Base-by-base conservation (phyloP, 2,113 vertebrate genomes). In the Pseudolaguvia tuberculata region DNA sequence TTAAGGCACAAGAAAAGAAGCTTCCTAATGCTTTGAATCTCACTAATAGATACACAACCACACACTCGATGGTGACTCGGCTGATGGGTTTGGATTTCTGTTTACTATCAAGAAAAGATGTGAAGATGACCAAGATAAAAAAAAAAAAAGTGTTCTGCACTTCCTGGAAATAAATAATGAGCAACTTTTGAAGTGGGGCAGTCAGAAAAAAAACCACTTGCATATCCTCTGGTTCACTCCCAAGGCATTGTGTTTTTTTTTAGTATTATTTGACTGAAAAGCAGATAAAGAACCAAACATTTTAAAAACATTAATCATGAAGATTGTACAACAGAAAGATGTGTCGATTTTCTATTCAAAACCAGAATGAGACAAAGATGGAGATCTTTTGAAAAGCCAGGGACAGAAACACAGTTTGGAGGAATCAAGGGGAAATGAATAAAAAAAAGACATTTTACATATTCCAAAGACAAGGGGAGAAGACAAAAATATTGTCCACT, bases 271-370 rank as follows among this genome's bases (percentile, higher is more conserved):
- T 87, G 80, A 88, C 89, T 88, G 83, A 74, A 84, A 84, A 82
- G 83, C 79, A 80, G 82, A 84, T 81, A 73, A 85, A 84, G 86
- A 88, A 77, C 56, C 63, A 80, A 51, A 88, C 87, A 86, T 85
- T 89, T 89, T 86, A 84, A 35, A 87, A 89, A 87, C 85, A 89
- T 89, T 88, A 85, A 90, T 90, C 88, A 87, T 90, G 73, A 83
- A 89, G 89, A 88, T 90, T 90, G 83, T 85, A 88, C 82, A 87
- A 89, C 84, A 88, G 87, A 87, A 91, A 88, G 86, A 81, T 77
- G 80, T 91, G 90, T 89, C 86, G 70, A 73, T n/a, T n/a, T n/a
- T n/a, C n/a, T n/a, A n/a, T n/a, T n/a, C n/a, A n/a, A n/a, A n/a
- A n/a, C n/a, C n/a, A n/a, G n/a, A n/a, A n/a, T n/a, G n/a, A 86